phyloP scores from a whole-genome alignment of 2,797 vertebrate species.

The Oreortyx pictus region DNA sequence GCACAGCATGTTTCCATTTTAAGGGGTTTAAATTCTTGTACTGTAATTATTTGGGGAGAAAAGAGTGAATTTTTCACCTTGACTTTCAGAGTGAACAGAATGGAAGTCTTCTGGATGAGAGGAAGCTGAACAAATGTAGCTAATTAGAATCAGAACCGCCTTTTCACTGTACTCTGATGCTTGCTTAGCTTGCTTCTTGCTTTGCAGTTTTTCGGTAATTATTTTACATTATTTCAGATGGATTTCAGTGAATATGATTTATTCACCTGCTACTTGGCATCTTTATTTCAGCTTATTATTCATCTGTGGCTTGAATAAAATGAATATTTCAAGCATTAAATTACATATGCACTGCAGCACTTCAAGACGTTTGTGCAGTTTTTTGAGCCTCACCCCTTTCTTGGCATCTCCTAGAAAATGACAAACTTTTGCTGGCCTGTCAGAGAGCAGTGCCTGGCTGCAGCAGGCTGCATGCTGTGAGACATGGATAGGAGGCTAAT shows the following conservation, averaged over 20 bases:
- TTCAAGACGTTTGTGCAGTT: not conserved
- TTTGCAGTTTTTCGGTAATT: not conserved
- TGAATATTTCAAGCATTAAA: constrained; percentile 24
- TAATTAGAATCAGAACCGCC: not conserved
- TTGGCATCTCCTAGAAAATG: not conserved
- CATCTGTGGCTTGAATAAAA: not conserved
- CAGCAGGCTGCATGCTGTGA: fast-evolving
- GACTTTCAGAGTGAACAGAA: not conserved
- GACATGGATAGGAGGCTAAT: fast-evolving
- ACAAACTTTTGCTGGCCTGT: not conserved
- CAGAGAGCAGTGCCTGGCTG: not conserved
- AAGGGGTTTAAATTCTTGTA: not conserved
- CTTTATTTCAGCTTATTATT: constrained; percentile 24
- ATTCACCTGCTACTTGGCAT: constrained; percentile 8
- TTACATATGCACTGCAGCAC: not conserved
- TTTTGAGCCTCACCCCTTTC: not conserved
- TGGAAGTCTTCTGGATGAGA: not conserved
- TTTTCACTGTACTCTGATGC: not conserved
- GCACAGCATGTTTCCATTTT: not conserved
- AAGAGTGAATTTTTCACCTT: not conserved
- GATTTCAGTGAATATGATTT: constrained; percentile 18
- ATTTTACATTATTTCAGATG: constrained; percentile 8
- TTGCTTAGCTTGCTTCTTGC: not conserved
- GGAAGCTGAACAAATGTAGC: not conserved
- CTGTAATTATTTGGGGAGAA: not conserved